Base-by-base conservation (phyloP, 1,140 invertebrate species). In the Anastatus disparis region DNA sequence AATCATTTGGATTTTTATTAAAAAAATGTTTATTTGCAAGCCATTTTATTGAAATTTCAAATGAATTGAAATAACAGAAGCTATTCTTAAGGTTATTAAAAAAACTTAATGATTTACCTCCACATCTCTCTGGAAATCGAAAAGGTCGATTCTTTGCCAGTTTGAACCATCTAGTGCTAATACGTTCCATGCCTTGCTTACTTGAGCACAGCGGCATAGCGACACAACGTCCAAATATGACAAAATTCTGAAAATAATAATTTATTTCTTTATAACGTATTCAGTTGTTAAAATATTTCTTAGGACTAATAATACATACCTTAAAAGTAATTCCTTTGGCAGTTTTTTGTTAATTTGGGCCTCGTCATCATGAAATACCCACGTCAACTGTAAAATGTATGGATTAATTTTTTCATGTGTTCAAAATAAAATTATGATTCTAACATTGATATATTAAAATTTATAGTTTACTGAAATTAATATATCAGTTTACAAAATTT, bases 71-170 rank as follows among this genome's bases (percentile, higher is more conserved):
- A n/a, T n/a, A n/a, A n/a, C n/a, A n/a, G n/a, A n/a, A n/a, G n/a
- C n/a, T n/a, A n/a, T n/a, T n/a, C n/a, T n/a, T n/a, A n/a, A n/a
- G n/a, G n/a, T n/a, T n/a, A n/a, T n/a, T n/a, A n/a, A n/a, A n/a
- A n/a, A n/a, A n/a, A n/a, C n/a, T n/a, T n/a, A n/a, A n/a, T n/a
- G n/a, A n/a, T 35, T 86, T 87, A 98, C 96, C 91, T 99, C 95
- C 59, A 99, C 95, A 88, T 99, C 97, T 80, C 91, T 93, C 86
- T 99, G 98, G 87, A 99, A 99, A 86, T 97, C 92, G 88, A 99
- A 99, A 42, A 99, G 88, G 88, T 99, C 97, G 81, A 99, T 98
- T 84, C 94, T 90, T 86, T 99, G 97, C 98, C 98, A 99, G 86
- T 99, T 99, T 78, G 96, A 98, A 63, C 98, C 98, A 87, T 99